phyloP scores from a whole-genome alignment of 2,113 vertebrate species.

The Rhabdornis inornatus region DNA sequence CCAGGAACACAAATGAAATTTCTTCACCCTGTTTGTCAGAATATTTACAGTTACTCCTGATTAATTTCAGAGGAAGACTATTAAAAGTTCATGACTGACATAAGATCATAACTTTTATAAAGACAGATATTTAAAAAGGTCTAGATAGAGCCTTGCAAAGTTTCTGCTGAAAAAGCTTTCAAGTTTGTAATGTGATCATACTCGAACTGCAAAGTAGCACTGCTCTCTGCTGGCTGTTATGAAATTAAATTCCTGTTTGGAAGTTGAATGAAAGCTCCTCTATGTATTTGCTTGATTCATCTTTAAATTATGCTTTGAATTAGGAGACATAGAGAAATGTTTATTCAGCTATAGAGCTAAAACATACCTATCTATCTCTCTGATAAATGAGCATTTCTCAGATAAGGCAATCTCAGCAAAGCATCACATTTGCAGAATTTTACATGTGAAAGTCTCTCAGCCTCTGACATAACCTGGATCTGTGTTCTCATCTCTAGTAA shows the following conservation, averaged over 20 bases:
- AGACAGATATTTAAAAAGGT: neutral
- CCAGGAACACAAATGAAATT: neutral
- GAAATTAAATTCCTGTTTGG: conserved; percentile 9
- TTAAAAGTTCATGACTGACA: neutral
- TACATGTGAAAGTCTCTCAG: neutral
- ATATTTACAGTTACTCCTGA: neutral
- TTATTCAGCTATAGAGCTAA: neutral
- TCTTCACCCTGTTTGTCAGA: neutral
- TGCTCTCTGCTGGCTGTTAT: conserved; percentile 57
- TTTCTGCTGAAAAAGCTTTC: neutral
- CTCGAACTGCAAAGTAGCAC: neutral
- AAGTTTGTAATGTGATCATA: neutral
- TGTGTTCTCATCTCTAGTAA: neutral
- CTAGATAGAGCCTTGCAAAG: neutral
- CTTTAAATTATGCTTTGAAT: neutral
- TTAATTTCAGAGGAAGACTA: neutral
- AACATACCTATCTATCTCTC: neutral
- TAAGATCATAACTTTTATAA: neutral
- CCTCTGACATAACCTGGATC: neutral
- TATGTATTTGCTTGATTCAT: neutral
- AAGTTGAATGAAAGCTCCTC: neutral
- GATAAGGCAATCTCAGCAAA: neutral
- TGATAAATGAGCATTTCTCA: neutral
- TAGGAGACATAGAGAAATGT: neutral
- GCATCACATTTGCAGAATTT: neutral